Conservation (phyloP, 2,888 invertebrate genomes). For the Dryobotodes eremita region DNA sequence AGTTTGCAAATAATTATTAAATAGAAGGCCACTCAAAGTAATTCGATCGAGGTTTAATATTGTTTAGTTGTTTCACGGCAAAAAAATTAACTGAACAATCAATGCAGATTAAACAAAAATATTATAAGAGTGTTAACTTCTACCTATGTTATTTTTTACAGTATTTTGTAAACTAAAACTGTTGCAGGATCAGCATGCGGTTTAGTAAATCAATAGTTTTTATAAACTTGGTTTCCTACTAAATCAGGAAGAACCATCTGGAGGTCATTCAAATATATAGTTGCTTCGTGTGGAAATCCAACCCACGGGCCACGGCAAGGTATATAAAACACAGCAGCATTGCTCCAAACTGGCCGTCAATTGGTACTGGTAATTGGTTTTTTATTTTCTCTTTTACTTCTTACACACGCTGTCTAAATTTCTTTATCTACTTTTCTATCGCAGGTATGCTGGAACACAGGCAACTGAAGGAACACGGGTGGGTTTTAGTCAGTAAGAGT, state of each 20-base stretch:
- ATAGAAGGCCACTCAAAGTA: background rate
- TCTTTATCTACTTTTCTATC: no score
- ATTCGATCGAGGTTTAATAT: background rate
- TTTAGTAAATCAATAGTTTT: background rate
- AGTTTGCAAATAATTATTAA: background rate
- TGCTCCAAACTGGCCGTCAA: no score
- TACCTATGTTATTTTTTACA: background rate
- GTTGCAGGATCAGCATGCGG: background rate
- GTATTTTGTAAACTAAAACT: background rate
- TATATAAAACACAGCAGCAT: background rate
- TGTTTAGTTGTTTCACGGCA: background rate
- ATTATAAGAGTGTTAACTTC: background rate
- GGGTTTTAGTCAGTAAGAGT: no score
- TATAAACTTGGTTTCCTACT: background rate
- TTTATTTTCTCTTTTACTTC: no score
- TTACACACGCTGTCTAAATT: no score
- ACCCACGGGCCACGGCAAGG: background rate
- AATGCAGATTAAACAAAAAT: background rate
- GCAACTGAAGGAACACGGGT: no score
- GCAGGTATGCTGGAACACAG: no score
- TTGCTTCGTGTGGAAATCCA: background rate
- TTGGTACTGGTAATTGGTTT: no score
- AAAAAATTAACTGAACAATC: background rate
- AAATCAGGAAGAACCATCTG: background rate
- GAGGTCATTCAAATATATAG: background rate